A percentile compares a stretch with the other conserved stretches of the same genome.
These are phyloP conservation scores for Nymphalis io DNA, from an alignment of 1,140 invertebrate species.

Conservation along the genomic window DNA sequence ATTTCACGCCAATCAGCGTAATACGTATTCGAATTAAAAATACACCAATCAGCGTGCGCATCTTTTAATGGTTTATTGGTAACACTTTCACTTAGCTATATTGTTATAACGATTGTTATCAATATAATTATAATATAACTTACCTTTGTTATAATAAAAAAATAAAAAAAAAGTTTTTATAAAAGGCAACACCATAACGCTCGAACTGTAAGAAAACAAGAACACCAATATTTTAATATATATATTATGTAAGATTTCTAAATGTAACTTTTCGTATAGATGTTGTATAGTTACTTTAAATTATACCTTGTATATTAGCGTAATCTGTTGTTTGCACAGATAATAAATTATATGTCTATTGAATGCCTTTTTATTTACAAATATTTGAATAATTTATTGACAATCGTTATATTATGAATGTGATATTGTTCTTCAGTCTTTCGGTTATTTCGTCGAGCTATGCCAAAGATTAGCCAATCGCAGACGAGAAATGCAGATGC, in stretches of 20 bases:
- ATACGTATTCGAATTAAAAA: too few species aligned
- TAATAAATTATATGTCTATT: constrained; percentile 17
- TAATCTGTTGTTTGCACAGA: constrained; percentile 12
- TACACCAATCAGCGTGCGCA: too few species aligned
- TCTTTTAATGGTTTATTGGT: too few species aligned
- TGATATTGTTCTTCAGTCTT: too few species aligned
- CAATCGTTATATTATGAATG: background rate
- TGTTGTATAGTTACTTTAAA: constrained; percentile 24
- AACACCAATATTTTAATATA: constrained; percentile 45
- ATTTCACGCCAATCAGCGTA: too few species aligned
- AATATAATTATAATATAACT: too few species aligned
- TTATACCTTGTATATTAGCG: constrained; percentile 3
- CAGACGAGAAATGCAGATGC: too few species aligned
- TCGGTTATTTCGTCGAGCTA: too few species aligned
- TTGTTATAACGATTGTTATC: too few species aligned
- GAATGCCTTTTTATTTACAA: background rate
- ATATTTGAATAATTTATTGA: background rate
- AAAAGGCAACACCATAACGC: constrained; percentile 3
- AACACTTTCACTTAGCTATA: too few species aligned
- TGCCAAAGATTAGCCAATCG: too few species aligned
- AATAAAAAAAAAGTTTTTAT: background rate
- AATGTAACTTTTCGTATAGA: constrained; percentile 28
- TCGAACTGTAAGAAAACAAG: constrained; percentile 38
- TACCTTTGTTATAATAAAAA: background rate
- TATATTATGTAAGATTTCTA: constrained; percentile 27